Percentiles rank a stretch among this genome's conserved stretches.
These are phyloP conservation scores for Micrasema longulum DNA, from an alignment of 1,140 invertebrate species.

Conservation along the genomic window DNA sequence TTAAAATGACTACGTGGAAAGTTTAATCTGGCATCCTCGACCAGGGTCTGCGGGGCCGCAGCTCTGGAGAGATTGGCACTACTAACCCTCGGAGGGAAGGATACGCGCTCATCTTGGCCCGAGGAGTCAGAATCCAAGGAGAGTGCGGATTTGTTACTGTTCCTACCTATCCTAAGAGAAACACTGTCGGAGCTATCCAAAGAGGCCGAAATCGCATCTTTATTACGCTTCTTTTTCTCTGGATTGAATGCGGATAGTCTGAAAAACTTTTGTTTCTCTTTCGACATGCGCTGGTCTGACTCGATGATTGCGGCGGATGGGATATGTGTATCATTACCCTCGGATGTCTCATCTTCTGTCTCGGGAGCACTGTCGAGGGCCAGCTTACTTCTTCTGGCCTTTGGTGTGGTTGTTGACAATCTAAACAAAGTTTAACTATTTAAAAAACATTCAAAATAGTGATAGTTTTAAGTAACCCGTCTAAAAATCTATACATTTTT, in stretches of 20 bases:
- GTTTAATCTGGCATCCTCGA: constrained; percentile 3
- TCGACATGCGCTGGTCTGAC: constrained; percentile 80
- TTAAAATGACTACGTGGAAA: constrained; percentile 31
- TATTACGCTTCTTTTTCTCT: constrained; percentile 60
- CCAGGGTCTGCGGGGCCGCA: constrained; percentile 4
- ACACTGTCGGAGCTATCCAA: constrained; percentile 52
- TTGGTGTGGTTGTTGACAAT: constrained; percentile 58
- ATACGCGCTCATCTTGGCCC: constrained; percentile 53
- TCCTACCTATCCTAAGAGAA: constrained; percentile 53
- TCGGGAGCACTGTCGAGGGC: constrained; percentile 57
- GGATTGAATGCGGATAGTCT: constrained; percentile 79
- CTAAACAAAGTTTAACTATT: constrained; percentile 53
- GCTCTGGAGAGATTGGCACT: constrained; percentile 16
- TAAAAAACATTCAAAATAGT: background rate
- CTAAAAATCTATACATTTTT: too few relatives aligned
- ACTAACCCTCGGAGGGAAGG: background rate
- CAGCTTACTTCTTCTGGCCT: constrained; percentile 57
- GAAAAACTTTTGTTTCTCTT: constrained; percentile 89
- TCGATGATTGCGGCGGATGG: constrained; percentile 63
- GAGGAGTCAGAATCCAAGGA: constrained; percentile 57
- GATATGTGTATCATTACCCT: constrained; percentile 62
- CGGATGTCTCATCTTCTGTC: constrained; percentile 64
- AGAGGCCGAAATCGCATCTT: constrained; percentile 40
- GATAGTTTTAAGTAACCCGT: too few relatives aligned
- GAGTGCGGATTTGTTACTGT: constrained; percentile 34